Percentiles rank a stretch among this genome's conserved stretches.
Conservation (phyloP, 1,140 invertebrate species). For the Cydia strobilella region DNA sequence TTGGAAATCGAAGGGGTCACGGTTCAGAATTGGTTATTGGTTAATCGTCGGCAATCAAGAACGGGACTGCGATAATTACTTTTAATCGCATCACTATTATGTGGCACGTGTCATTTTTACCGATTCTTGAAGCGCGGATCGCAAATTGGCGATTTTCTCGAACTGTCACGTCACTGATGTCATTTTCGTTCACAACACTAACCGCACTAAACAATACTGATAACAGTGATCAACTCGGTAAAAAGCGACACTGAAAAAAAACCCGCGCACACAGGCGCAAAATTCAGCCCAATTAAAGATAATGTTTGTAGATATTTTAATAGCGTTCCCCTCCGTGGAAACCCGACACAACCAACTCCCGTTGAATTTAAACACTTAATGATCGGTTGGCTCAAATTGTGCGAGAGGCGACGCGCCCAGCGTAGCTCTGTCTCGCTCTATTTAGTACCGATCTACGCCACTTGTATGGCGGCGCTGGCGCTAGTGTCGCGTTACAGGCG, state of each 20-base stretch:
- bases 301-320: slow-evolving; percentile 80
- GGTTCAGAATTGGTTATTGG: slow-evolving; percentile 10
- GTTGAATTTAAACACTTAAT: slow-evolving; percentile 80
- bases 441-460: slow-evolving; percentile 64
- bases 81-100: slow-evolving; percentile 51
- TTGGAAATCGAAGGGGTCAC: slow-evolving; percentile 11
- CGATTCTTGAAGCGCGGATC: slow-evolving; percentile 41
- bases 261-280: slow-evolving; percentile 71
- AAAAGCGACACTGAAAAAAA: slow-evolving; percentile 72
- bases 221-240: slow-evolving; percentile 73
- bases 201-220: slow-evolving; percentile 61
- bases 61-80: slow-evolving; percentile 59
- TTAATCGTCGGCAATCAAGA: slow-evolving; percentile 47
- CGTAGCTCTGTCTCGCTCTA: slow-evolving; percentile 63
- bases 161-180: slow-evolving; percentile 68
- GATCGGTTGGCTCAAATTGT: slow-evolving; percentile 79
- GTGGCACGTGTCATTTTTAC: slow-evolving; percentile 67
- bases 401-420: slow-evolving; percentile 75
- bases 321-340: slow-evolving; percentile 76
- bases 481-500: slow-evolving; percentile 54
- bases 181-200: slow-evolving; percentile 55
- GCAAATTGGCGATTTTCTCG: slow-evolving; percentile 40
- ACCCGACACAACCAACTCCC: slow-evolving; percentile 78
- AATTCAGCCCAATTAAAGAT: slow-evolving; percentile 78
- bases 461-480: slow-evolving; percentile 66